A percentile compares a stretch with the other conserved stretches of the same genome.
phyloP scores from a whole-genome alignment of 2,888 invertebrate genomes.

The Clanis bilineata region DNA sequence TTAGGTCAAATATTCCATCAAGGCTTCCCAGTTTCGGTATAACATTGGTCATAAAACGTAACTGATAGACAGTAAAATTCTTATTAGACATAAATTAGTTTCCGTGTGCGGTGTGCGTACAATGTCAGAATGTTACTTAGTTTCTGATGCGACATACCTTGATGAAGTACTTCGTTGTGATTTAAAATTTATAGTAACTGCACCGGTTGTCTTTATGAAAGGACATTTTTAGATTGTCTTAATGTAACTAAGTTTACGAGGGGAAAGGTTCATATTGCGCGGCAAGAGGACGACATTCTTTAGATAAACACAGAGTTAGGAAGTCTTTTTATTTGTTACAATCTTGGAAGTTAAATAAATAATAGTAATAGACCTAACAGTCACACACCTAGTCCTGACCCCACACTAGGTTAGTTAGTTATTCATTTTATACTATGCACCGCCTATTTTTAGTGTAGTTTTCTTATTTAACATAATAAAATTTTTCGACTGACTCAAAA shows the following conservation, averaged over 20 bases:
- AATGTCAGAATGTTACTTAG: slow-evolving; percentile 46
- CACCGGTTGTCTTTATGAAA: slow-evolving; percentile 1
- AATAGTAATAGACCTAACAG: no score
- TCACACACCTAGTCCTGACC: no score
- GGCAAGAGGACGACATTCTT: not conserved
- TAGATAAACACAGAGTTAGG: not conserved
- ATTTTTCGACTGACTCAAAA: no score
- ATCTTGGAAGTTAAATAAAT: not conserved
- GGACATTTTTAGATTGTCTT: slow-evolving; percentile 12
- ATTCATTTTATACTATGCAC: no score
- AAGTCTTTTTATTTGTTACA: not conserved
- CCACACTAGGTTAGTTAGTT: no score
- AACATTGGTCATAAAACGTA: slow-evolving; percentile 43
- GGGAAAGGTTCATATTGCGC: slow-evolving; percentile 1
- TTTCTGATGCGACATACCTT: slow-evolving; percentile 29
- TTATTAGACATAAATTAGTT: slow-evolving; percentile 63
- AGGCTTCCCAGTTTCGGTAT: not conserved
- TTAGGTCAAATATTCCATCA: not conserved
- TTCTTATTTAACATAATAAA: no score
- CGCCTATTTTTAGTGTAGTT: no score
- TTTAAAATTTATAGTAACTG: slow-evolving; percentile 18
- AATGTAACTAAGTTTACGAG: slow-evolving; percentile 13
- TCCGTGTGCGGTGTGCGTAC: slow-evolving; percentile 39
- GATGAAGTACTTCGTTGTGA: slow-evolving; percentile 19
- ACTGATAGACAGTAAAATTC: slow-evolving; percentile 52